Percentiles rank a stretch among this genome's conserved stretches.
Evolutionary conservation across 2,113 vertebrate genomes (phyloP).

Genomic region (Rhegmatorhina hoffmannsi): DNA sequence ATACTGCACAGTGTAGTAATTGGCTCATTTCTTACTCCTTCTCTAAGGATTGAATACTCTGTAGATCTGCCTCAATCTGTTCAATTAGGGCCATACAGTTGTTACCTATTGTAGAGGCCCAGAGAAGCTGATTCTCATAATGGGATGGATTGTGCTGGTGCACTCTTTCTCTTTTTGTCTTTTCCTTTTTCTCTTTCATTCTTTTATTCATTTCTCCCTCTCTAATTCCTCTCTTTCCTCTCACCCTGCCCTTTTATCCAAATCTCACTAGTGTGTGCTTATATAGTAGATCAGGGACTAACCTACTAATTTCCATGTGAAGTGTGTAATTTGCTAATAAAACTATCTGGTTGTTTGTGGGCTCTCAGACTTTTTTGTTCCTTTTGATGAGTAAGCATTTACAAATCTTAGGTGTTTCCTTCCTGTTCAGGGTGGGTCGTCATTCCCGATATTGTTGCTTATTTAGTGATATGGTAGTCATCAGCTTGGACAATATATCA

Average conservation of each 20-base stretch:
- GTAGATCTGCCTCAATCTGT: neutral
- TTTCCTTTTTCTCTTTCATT: neutral
- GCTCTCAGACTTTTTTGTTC: fast-evolving
- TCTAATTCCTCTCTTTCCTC: neutral
- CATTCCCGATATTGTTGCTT: neutral
- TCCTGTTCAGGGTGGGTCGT: neutral
- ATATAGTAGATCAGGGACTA: neutral
- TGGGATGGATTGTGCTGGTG: neutral
- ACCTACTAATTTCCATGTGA: neutral
- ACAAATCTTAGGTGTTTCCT: neutral
- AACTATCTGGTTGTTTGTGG: neutral
- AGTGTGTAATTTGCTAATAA: neutral
- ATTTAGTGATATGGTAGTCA: neutral
- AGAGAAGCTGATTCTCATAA: no score
- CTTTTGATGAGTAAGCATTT: neutral
- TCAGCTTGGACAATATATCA: neutral
- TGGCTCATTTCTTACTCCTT: neutral
- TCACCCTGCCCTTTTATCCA: fast-evolving
- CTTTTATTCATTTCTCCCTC: neutral
- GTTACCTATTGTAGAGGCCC: neutral
- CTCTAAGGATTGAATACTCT: neutral
- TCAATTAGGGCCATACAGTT: neutral
- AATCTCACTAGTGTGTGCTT: neutral
- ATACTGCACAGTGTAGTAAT: neutral
- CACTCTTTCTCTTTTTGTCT: neutral